Evolutionary conservation across 2,888 invertebrate genomes (phyloP).

Genomic region (Lasioglossum villosulum): DNA sequence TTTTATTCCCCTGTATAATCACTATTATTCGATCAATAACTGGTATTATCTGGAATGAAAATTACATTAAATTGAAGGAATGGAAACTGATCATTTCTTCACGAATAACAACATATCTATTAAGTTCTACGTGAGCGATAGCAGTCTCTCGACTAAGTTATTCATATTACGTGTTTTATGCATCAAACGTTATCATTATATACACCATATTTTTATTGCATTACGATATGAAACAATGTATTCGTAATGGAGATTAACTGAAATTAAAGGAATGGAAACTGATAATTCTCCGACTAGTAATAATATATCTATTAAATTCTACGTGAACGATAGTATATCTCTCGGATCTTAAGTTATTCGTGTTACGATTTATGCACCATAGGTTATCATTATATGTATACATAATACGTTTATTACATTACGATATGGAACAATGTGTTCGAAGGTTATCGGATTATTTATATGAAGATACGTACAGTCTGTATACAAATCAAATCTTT

Average conservation of each 20-base stretch:
- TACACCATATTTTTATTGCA: background rate
- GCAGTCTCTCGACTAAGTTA: background rate
- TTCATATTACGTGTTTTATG: background rate
- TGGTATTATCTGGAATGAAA: background rate
- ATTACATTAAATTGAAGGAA: background rate
- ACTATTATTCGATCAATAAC: background rate
- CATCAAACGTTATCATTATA: background rate
- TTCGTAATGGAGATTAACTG: background rate
- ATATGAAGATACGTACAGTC: background rate
- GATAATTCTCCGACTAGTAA: background rate
- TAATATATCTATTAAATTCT: slow-evolving; percentile 1
- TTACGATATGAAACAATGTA: background rate
- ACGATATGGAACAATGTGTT: background rate
- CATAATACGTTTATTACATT: background rate
- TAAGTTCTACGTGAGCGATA: background rate
- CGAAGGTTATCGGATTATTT: background rate
- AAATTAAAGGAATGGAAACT: background rate
- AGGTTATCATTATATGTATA: background rate
- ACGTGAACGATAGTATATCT: background rate
- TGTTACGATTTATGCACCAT: background rate
- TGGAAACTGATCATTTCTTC: background rate
- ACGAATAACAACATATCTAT: background rate
- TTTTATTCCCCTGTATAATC: background rate
- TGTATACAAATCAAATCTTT: background rate
- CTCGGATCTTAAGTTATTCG: background rate